Conservation (phyloP, 2,888 invertebrate species). For the Bruchidius siliquastri region DNA sequence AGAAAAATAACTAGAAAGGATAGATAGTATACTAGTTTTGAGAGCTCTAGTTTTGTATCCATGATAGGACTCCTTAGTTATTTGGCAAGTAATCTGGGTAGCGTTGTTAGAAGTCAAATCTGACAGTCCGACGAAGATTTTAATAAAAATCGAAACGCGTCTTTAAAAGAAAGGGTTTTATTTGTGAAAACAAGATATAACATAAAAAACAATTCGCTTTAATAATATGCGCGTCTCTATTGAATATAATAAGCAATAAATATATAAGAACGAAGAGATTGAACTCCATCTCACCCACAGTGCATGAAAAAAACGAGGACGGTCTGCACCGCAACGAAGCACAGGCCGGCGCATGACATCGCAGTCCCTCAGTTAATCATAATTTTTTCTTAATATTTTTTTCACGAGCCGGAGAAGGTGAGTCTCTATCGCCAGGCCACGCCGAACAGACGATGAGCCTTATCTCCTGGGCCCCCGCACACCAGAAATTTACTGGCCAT, state of each 20-base stretch:
- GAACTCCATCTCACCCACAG: not conserved
- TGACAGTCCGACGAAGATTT: too few relatives aligned
- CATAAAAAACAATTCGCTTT: not conserved
- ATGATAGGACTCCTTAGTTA: too few relatives aligned
- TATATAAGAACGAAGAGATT: not conserved
- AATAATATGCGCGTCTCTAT: not conserved
- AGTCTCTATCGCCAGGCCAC: not conserved
- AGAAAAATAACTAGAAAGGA: too few relatives aligned
- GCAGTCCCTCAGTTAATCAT: slow-evolving; percentile 6
- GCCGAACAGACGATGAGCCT: slow-evolving; percentile 45
- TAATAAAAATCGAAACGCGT: too few relatives aligned
- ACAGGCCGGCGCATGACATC: not conserved
- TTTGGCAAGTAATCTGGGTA: too few relatives aligned
- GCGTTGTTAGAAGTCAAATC: too few relatives aligned
- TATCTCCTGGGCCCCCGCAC: slow-evolving; percentile 53
- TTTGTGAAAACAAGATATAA: not conserved
- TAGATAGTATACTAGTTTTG: too few relatives aligned
- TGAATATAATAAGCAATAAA: not conserved
- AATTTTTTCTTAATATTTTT: slow-evolving; percentile 31
- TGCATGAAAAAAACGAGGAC: not conserved
- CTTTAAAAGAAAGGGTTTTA: too few relatives aligned
- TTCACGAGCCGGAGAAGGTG: slow-evolving; percentile 39
- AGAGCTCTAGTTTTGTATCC: too few relatives aligned
- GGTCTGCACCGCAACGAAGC: not conserved
- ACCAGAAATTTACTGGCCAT: slow-evolving; percentile 76